Conservation (phyloP, 2,797 vertebrate genomes). For the Mareca penelope region DNA sequence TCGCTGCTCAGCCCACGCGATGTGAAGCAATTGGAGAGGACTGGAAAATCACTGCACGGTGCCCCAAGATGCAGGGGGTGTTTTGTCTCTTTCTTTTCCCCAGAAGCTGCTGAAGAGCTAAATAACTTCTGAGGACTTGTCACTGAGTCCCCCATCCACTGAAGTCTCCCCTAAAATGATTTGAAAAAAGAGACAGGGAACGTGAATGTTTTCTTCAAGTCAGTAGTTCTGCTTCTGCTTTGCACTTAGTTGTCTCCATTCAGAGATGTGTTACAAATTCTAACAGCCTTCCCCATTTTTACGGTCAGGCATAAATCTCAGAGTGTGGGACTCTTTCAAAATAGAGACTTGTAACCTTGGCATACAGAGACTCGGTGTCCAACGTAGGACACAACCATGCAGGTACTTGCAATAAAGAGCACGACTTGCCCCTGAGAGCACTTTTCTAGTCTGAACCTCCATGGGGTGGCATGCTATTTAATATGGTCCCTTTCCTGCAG, state of each 20-base stretch:
- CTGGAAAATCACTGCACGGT: constrained; percentile 36
- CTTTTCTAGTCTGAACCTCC: not conserved
- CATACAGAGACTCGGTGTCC: not conserved
- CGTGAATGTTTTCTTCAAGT: rapidly evolving
- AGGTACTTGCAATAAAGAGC: not conserved
- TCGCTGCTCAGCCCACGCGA: constrained; percentile 33
- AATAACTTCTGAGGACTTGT: not conserved
- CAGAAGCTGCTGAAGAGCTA: not conserved
- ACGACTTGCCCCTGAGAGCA: not conserved
- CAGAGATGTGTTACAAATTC: not conserved
- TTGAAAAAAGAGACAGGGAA: not conserved
- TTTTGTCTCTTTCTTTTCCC: not conserved
- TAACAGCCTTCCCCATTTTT: not conserved
- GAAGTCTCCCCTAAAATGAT: not conserved
- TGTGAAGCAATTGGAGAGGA: constrained; percentile 43
- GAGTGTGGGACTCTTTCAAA: not conserved
- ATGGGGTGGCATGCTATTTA: not conserved
- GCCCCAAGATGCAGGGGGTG: not conserved
- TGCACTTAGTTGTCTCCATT: not conserved
- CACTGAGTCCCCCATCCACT: not conserved
- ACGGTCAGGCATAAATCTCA: not conserved
- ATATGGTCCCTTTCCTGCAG: not conserved
- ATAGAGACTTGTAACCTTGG: not conserved
- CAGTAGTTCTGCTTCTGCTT: not conserved
- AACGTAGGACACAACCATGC: not conserved